phyloP scores from a whole-genome alignment of 2,888 invertebrate genomes.

The Hydrotaea cyrtoneurina region DNA sequence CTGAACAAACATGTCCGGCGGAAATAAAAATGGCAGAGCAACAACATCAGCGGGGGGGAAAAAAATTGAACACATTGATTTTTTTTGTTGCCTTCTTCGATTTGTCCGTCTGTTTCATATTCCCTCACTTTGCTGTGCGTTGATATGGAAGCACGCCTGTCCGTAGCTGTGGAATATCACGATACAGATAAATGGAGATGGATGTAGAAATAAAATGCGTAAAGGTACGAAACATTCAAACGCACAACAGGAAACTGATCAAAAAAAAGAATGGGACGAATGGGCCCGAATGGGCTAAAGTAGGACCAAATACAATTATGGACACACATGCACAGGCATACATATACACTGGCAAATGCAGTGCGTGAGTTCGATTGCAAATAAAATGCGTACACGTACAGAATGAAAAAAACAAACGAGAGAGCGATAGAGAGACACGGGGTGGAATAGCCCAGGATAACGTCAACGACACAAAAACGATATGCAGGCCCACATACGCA shows the following conservation, averaged over 20 bases:
- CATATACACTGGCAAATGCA: constrained; percentile 16
- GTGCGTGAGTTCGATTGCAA: constrained; percentile 63
- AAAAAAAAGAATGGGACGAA: neutral
- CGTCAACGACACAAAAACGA: constrained; percentile 38
- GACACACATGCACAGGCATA: neutral
- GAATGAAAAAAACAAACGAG: constrained; percentile 24
- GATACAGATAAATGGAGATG: constrained; percentile 18
- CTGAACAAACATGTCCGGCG: constrained; percentile 29
- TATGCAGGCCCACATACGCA: constrained; percentile 4
- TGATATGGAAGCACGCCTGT: neutral
- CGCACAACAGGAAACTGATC: neutral
- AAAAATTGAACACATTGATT: constrained; percentile 64
- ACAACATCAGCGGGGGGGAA: constrained; percentile 18
- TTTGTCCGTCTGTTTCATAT: neutral
- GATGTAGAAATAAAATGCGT: constrained; percentile 61
- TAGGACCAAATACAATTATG: constrained; percentile 10
- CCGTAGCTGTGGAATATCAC: constrained; percentile 6
- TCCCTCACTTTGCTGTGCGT: neutral
- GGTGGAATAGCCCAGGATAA: constrained; percentile 3
- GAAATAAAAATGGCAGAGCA: constrained; percentile 36
- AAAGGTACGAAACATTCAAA: constrained; percentile 41
- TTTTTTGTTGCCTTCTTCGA: constrained; percentile 35
- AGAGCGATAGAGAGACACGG: constrained; percentile 17
- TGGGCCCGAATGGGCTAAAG: neutral
- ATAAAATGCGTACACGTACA: constrained; percentile 44